Percentiles rank a stretch among this genome's conserved stretches.
These are phyloP conservation scores for Trinorchestia longiramus DNA, from an alignment of 1,140 invertebrate species.

Conservation along the genomic window DNA sequence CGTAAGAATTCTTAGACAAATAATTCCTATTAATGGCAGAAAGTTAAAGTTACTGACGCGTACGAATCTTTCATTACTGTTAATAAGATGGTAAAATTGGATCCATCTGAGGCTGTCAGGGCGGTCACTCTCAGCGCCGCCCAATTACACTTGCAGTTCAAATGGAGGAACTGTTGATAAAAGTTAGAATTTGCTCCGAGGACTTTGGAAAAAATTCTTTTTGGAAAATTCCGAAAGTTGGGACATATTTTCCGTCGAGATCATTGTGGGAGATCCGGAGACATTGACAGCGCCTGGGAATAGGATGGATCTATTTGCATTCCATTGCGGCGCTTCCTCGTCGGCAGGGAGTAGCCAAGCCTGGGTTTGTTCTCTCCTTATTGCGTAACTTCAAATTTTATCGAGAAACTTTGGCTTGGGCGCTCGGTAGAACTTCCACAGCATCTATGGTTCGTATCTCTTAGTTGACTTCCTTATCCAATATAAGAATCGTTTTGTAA, in stretches of 20 bases:
- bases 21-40: no score
- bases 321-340: background rate
- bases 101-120: no score
- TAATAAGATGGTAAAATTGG: no score
- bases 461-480: conserved; percentile 1
- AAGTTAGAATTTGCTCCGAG: background rate
- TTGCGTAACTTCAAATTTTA: conserved; percentile 52
- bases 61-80: background rate
- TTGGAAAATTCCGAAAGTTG: background rate
- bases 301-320: conserved; percentile 43
- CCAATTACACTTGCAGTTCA: background rate
- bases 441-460: background rate
- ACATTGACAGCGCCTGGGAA: background rate
- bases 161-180: background rate
- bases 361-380: conserved; percentile 39
- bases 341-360: background rate
- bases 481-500: background rate
- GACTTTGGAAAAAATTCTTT: background rate
- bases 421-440: background rate
- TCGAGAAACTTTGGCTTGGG: conserved; percentile 33
- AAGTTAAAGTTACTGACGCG: background rate
- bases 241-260: background rate
- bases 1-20: no score
- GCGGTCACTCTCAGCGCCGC: background rate
- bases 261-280: conserved; percentile 3